Conservation (phyloP, 37 sponge, comb jelly and placozoan species). For the Cliona cf. orientalis region DNA sequence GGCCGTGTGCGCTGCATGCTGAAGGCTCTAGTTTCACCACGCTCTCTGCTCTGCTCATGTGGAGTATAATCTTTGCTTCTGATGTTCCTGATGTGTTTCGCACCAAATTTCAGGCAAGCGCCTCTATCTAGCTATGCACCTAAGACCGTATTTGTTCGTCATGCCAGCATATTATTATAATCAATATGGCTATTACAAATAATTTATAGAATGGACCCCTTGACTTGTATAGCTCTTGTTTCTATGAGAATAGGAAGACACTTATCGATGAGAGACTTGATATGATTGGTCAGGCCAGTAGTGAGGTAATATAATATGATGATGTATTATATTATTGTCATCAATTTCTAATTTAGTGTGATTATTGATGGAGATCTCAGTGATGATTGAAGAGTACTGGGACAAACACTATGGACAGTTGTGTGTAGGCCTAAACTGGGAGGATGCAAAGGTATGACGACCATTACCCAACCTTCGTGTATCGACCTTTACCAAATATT, state of each 20-base stretch:
- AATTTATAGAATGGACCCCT: constrained; percentile 61
- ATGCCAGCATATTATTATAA: background rate
- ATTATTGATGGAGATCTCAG: constrained; percentile 22
- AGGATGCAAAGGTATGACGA: constrained; percentile 56
- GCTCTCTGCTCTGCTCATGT: constrained; percentile 70
- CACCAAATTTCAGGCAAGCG: constrained; percentile 64
- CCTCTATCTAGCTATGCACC: background rate
- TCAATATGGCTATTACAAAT: background rate
- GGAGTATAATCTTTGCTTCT: constrained; percentile 69
- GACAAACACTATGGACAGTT: constrained; percentile 35
- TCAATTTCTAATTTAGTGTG: constrained; percentile 6
- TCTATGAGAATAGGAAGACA: constrained; percentile 61
- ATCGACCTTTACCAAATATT: background rate
- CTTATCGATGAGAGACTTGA: constrained; percentile 61
- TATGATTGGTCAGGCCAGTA: constrained; percentile 31
- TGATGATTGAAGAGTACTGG: constrained; percentile 44
- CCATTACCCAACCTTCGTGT: no score
- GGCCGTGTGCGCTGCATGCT: constrained; percentile 77
- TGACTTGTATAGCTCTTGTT: constrained; percentile 55
- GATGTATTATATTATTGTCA: background rate
- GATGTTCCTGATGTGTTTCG: constrained; percentile 83
- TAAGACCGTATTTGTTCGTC: background rate
- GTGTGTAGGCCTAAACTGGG: constrained; percentile 62
- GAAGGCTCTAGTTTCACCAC: constrained; percentile 68
- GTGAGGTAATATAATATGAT: constrained; percentile 29